Evolutionary conservation across 1,140 invertebrate species (phyloP), one percentile per base, ranked within the genome.

Genomic region (Alviniconcha marisindica): DNA sequence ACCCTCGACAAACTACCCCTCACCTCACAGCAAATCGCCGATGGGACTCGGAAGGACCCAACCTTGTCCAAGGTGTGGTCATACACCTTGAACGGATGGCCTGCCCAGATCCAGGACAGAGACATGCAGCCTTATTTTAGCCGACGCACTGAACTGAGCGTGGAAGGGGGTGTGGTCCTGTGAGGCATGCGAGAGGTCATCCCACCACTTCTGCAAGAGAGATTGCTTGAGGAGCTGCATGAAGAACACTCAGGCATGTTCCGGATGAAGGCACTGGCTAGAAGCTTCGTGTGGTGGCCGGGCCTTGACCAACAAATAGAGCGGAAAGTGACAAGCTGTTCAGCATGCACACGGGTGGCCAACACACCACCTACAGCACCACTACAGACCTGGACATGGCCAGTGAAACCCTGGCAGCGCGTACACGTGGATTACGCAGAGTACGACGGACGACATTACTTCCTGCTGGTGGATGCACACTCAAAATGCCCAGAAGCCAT

Each of bases 261-360:
- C 0, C 90, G 88, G 0, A 95, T 95, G 94, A 95, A 95, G 88
- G 84, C 89, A 1, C 66, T 94, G 21, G 90, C 95, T 2, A 76
- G 94, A 31, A 89, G 87, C 18, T 94, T 95, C 86, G 90, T 94
- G 5, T 95, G 93, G 93, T 95, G 94, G 94, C 92, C 91, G 15
- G 88, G 89, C 1, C 2, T 1, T 0, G 93, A 95, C 84, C 44
- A 84, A 33, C 92, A 94, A 14, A 94, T 95, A 54, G 92, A 92
- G 82, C 42, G 86, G 28, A 84, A 88, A 38, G 89, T 93, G 10
- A 93, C 5, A 4, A 28, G 71, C 71, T 3, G 94, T 85, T 87
- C 87, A n/a, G 89, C 90, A 28, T 95, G 94, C 86, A 48, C 77
- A 42, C 4, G 15, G 66, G 44, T 48, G 10, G 73, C 84, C 44